Base-by-base conservation (phyloP, 2,113 vertebrate species). In the Esox niger region DNA sequence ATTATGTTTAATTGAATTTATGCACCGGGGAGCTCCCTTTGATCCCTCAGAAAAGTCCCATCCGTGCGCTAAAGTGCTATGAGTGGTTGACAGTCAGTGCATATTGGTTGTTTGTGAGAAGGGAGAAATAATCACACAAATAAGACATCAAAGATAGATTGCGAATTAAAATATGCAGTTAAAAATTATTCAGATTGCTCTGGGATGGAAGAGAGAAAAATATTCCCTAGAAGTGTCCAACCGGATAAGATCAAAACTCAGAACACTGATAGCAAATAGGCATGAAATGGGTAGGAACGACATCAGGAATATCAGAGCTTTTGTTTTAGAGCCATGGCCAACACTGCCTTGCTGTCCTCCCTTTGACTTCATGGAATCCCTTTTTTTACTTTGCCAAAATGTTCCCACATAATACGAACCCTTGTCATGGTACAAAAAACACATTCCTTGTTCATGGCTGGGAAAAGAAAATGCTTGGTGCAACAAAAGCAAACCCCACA, bases 101-200 rank as follows among this genome's bases (percentile, higher is more conserved):
- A 38, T 71, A 67, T 71, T 64, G 77, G 59, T 68, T 87, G 71
- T 79, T 80, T 83, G 67, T 68, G 74, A 62, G 80, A 58, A 59
- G 54, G 62, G 68, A 85, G 85, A 89, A 82, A 89, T 88, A 90
- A 91, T 91, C 89, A 89, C 85, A 88, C 87, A 91, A 91, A 92
- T 90, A 91, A 90, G 90, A 91, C 90, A 92, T 91, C 90, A 92
- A 92, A 91, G 90, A 91, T 90, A 73, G 86, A 89, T 83, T 32
- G 72, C 82, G 81, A 91, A 86, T 88, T 91, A 89, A 92, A 91
- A 91, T 91, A 91, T 91, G 89, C 90, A 69, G 70, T 55, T 70
- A 79, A 74, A 84, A 90, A 88, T 88, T 88, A 90, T 91, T 90
- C 86, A 70, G 83, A 90, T 84, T 85, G 90, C 88, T 90, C 33